Evolutionary conservation across 2,797 vertebrate species (phyloP), one percentile per base, ranked within the genome.

Genomic region (Notolepis coatsorum): DNA sequence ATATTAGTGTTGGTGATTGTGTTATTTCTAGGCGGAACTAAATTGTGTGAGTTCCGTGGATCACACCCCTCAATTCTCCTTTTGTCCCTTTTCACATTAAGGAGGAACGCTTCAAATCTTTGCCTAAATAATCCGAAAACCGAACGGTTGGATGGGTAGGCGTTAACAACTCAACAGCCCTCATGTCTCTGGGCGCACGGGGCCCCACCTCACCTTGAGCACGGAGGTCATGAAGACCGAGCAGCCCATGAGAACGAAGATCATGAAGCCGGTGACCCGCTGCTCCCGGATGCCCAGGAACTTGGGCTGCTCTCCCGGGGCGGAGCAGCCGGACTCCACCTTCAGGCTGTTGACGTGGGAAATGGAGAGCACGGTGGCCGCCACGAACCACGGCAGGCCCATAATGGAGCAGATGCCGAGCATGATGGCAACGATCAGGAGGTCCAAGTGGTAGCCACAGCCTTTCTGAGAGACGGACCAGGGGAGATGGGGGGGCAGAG

Each of bases 291-390:
- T 98, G 73, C 97, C 97, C 80, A 98, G 88, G 77, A 98, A 98
- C 75, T 96, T 98, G 31, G 97, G 97, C 64, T 97, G 96, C 37
- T 98, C 97, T 74, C 97, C 97, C 0, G 97, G 97, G 42, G 97
- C 97, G 1, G 97, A 97, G 86, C 96, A 98, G 52, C 94, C 93
- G 0, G 97, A 98, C 87, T 98, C 97, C 75, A 98, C 93, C 90
- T 98, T 98, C 66, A 98, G 89, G 88, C 97, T 98, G 91, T 98
- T 98, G 39, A 98, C 97, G 3, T 98, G 97, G 74, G 95, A 95
- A 91, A 98, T 98, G 59, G 96, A 98, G 74, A 98, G 86, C 71
- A 98, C 96, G 12, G 97, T 98, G 1, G 97, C 97, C 56, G 97
- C 97, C 84, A 98, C 97, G 57, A 96, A 98, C 97, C 97, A 98